Evolutionary conservation across 2,888 invertebrate species (phyloP), one percentile per base, ranked within the genome.

Genomic region (Habroteleia sp.): DNA sequence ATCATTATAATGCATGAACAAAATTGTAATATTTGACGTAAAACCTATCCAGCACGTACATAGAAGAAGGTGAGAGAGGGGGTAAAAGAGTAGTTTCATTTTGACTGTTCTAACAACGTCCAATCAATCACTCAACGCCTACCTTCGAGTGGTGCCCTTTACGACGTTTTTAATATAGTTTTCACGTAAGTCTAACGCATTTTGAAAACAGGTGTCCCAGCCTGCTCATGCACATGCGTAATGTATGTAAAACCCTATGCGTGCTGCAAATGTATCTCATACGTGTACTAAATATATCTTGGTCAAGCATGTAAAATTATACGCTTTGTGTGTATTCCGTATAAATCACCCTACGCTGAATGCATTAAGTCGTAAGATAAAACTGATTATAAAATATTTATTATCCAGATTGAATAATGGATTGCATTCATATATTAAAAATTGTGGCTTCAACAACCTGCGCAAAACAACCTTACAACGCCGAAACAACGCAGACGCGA

Each of bases 251-350:
- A 68, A 20, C 48, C 31, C 54, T 54, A 50, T 41, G 48, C 44
- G 17, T 25, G 23, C 37, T 17, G 54, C 54, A 29, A 56, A 68
- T 35, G 68, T 42, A 56, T 71, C 48, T 44, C 48, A 72, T 72
- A 56, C 39, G 63, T 58, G 13, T 63, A 52, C 52, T 58, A 50
- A 33, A 58, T 31, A 65, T 46, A 50, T 73, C 58, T 50, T 58
- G 54, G 56, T 65, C 65, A 73, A 65, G 58, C 65, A 56, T 73
- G 58, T 72, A 50, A 73, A 73, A 73, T 73, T 73, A 73, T 56
- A 73, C 65, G 50, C 65, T 37, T 46, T 44, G 65, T 42, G 48
- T 58, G 23, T 48, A 56, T 48, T 58, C 48, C 27, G 42, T 54
- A 63, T 63, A 62, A 71, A 48, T 54, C 56, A 44, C 11, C 11